These are phyloP conservation scores for Pipistrellus nathusii DNA, from an alignment of 2,797 vertebrate genomes.

Conservation along the genomic window DNA sequence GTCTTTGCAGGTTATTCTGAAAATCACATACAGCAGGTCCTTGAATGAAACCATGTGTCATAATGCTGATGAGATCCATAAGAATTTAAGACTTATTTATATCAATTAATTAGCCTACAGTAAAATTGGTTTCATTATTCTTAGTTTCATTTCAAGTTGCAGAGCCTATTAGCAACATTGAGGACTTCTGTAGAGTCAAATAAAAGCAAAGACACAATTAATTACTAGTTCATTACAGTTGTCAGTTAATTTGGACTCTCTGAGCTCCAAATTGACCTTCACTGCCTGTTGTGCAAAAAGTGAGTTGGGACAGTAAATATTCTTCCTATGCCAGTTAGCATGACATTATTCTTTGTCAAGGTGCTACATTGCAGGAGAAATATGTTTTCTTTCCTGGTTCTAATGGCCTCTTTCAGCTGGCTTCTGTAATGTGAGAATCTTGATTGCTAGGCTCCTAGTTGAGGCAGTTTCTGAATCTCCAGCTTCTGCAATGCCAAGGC, in stretches of 20 bases:
- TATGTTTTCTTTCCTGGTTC: not conserved
- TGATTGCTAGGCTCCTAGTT: not conserved
- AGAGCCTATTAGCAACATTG: not conserved
- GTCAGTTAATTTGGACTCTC: not conserved
- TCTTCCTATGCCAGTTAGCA: not conserved
- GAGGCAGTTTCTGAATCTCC: not conserved
- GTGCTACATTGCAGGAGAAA: not conserved
- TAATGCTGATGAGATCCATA: not conserved
- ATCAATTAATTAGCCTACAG: too few relatives aligned
- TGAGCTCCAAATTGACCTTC: not conserved
- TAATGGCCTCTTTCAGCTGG: not conserved
- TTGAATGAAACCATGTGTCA: not conserved
- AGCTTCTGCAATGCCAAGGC: not conserved
- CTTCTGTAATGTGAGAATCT: not conserved
- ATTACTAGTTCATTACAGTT: not conserved
- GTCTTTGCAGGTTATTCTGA: not conserved
- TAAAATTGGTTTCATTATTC: not conserved
- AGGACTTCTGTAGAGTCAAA: not conserved
- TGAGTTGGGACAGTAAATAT: not conserved
- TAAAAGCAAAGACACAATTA: not conserved
- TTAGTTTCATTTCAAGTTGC: not conserved
- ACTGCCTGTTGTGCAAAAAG: conserved; percentile 9
- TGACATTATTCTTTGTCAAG: not conserved
- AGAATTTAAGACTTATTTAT: not conserved
- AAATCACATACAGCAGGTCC: not conserved